Evolutionary conservation across 1,140 invertebrate genomes (phyloP), one percentile per base, ranked within the genome.

Genomic region (Aethina tumida): DNA sequence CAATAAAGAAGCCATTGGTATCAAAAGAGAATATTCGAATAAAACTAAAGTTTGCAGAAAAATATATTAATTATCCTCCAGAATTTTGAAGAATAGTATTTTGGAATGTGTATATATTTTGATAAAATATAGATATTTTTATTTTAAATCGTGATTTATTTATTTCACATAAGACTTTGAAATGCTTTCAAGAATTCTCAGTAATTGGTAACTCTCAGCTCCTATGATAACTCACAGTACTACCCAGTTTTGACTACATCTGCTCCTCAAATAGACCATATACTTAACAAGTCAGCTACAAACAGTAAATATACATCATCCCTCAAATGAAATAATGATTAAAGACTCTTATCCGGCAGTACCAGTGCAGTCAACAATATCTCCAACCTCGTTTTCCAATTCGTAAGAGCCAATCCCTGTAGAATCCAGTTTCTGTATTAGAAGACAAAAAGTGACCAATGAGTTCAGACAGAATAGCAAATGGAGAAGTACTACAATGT

Each of bases 251-350:
- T 30, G 13, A 21, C 15, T 17, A 18, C 13, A 8, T 15, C 17
- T 6, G 15, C 29, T 7, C 22, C 38, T 5, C 31, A 28, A 13
- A 29, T 43, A n/a, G 30, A 39, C 5, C 40, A 35, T 16, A n/a
- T 20, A 27, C 4, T 13, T 20, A 14, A 29, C 22, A 13, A 32
- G 16, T 14, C 37, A 39, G 25, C 27, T 31, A 31, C 37, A 39
- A 31, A 39, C 32, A 17, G 28, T 39, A 5, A 30, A 39, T 14
- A 39, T 39, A 8, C 18, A 39, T 16, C 28, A 39, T 9, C 12
- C 20, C 3, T 29, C 37, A 15, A 17, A 27, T 0, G 37, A 39
- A 24, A 32, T 39, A 16, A 14, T 39, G 6, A 31, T 39, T 26
- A 13, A 26, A 21, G 28, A 22, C 5, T 29, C 37, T 20, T n/a